Evolutionary conservation across 2,888 invertebrate species (phyloP), one percentile per base, ranked within the genome.

Genomic region (Chrysomela aeneicollis): DNA sequence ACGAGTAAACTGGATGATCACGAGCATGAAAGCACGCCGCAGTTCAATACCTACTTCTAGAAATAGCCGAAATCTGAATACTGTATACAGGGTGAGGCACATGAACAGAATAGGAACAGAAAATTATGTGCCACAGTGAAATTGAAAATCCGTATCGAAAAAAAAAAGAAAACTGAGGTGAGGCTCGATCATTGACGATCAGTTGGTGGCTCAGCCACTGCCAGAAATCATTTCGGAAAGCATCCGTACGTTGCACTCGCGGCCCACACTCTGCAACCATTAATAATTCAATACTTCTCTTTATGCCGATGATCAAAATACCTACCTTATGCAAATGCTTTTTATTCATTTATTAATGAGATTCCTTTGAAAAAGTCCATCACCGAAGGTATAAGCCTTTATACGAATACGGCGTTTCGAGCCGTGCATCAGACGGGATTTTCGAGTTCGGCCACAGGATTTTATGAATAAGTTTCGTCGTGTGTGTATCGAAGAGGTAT

Each of bases 341-440:
- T 63, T 55, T 60, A 55, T 32, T 60, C 51, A 63, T 55, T 55
- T 54, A 64, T 26, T 64, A 64, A 64, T 55, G 59, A 51, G 53
- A 60, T 64, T 64, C 64, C 26, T 55, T 55, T 30, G 30, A 64
- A 60, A 63, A 54, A 52, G 37, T 54, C 49, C 59, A 53, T 59
- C 37, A 53, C 63, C 37, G 30, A 54, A 46, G 15, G 42, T 42
- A 42, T 10, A 35, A 10, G 12, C 35, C 12, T 26, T 21, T 63
- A 18, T 59, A 63, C 63, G 21, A 59, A 54, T 59, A 54, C 59
- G 54, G 63, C 47, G 52, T 59, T 30, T 60, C 51, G 35, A 60
- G 42, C 49, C 47, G 64, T n/a, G n/a, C n/a, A n/a, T n/a, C 60
- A 55, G 61, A 64, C 64, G 57, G 42, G 64, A 64, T 61, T 51